These are phyloP conservation scores for Virgularia gustaviana DNA, from an alignment of 92 coral and sea anemone species.

Conservation along the genomic window DNA sequence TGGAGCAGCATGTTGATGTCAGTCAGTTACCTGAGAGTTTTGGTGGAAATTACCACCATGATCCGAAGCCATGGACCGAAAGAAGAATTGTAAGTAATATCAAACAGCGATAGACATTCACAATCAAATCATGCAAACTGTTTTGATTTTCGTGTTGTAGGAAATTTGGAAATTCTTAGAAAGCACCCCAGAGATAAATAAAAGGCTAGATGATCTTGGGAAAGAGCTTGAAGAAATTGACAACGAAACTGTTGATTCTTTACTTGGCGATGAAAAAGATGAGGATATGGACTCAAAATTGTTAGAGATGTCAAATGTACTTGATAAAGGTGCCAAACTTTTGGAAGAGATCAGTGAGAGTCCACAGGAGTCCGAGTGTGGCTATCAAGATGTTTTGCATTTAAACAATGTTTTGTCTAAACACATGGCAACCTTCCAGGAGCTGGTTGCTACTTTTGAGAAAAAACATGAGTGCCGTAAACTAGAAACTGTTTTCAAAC, in stretches of 20 bases:
- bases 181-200: constrained; percentile 51
- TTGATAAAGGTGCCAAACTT: constrained; percentile 64
- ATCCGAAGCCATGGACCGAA: constrained; percentile 88
- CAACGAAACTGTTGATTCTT: constrained; percentile 53
- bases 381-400: constrained; percentile 27
- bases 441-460: constrained; percentile 70
- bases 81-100: constrained; percentile 70
- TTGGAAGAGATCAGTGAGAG: constrained; percentile 58
- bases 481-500: constrained; percentile 36
- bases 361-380: constrained; percentile 12
- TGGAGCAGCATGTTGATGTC: constrained; percentile 80
- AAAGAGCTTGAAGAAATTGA: constrained; percentile 66
- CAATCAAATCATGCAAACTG: neutral
- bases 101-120: neutral
- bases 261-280: constrained; percentile 61
- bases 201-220: constrained; percentile 54
- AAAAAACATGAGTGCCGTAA: constrained; percentile 12
- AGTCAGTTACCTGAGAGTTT: constrained; percentile 74
- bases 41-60: constrained; percentile 79
- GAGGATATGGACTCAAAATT: constrained; percentile 55
- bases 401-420: constrained; percentile 47
- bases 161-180: constrained; percentile 59
- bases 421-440: constrained; percentile 52
- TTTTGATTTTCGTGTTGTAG: constrained; percentile 19
- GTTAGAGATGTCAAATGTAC: constrained; percentile 53